These are phyloP conservation scores for Sinella curviseta DNA, from an alignment of 1,140 invertebrate genomes.

Conservation along the genomic window DNA sequence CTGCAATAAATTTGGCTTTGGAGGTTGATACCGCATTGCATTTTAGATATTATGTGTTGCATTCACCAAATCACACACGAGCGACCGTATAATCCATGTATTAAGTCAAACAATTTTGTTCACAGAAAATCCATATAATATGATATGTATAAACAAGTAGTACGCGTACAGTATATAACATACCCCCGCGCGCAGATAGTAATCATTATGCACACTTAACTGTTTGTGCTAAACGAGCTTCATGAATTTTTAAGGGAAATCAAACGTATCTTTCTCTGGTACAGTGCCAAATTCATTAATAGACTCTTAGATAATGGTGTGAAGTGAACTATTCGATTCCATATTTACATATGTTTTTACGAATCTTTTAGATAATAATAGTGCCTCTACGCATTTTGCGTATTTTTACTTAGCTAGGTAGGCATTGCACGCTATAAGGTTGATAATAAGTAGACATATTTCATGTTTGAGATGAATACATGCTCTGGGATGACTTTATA, in stretches of 20 bases:
- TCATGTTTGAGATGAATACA: no score
- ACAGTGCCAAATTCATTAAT: slow-evolving; percentile 1
- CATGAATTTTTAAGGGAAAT: background rate
- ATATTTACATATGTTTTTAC: no score
- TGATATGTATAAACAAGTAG: background rate
- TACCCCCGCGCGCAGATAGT: no score
- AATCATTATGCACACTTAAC: no score
- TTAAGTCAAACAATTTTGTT: background rate
- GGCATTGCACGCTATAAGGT: no score
- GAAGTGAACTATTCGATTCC: no score
- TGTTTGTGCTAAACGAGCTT: slow-evolving; percentile 9
- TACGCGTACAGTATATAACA: background rate
- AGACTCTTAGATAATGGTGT: background rate
- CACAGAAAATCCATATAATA: background rate
- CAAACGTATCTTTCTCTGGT: background rate
- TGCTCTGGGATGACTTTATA: no score
- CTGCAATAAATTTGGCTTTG: background rate
- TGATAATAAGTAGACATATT: no score
- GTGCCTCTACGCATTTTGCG: no score
- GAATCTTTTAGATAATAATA: no score
- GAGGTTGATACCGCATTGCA: background rate
- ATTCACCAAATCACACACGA: background rate
- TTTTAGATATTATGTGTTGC: background rate
- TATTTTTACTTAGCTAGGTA: no score
- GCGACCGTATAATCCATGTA: background rate